Base-by-base conservation (phyloP, 2,888 invertebrate genomes). In the Lomographa bimaculata region DNA sequence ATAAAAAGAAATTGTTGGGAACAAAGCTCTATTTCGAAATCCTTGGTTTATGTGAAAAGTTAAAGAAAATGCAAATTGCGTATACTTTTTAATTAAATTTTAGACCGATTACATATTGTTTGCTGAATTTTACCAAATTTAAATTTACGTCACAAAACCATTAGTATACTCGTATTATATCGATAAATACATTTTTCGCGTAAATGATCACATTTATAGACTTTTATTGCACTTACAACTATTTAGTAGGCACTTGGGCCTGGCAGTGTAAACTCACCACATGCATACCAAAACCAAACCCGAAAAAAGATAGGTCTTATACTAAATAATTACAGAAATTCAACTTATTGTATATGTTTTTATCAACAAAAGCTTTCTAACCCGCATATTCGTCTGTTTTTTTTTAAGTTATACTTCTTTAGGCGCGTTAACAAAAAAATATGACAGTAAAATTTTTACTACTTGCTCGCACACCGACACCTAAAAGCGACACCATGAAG, bases 251-350 rank as follows among this genome's bases (percentile, higher is more conserved):
- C 85, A 75, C 71, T 70, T 67, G 59, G 57, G 52, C 54, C 60
- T 72, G 71, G 29, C 45, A 76, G 85, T 75, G 83, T 66, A 87
- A 87, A 80, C 87, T 72, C 87, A 87, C 87, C 87, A 87, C 87
- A 87, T 87, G 85, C 86, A 64, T 53, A 70, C 86, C 84, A 60
- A 66, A 64, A 82, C 84, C 84, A 59, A 73, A 65, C 73, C 86
- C 80, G 55, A 46, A 25, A 34, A 39, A 37, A 48, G 33, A 50
- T 7, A 44, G 21, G 28, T 30, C 27, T 33, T 44, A 49, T 8
- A 26, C 16, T 39, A 3, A 36, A 36, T 51, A 53, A 52, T 48
- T 45, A 48, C 50, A 50, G 23, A 11, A 46, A 46, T n/a, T n/a
- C n/a, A n/a, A n/a, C n/a, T n/a, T n/a, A n/a, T n/a, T n/a, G n/a